Evolutionary conservation across 2,113 vertebrate species (phyloP), one percentile per base, ranked within the genome.

Genomic region (Craseonycteris thonglongyai): DNA sequence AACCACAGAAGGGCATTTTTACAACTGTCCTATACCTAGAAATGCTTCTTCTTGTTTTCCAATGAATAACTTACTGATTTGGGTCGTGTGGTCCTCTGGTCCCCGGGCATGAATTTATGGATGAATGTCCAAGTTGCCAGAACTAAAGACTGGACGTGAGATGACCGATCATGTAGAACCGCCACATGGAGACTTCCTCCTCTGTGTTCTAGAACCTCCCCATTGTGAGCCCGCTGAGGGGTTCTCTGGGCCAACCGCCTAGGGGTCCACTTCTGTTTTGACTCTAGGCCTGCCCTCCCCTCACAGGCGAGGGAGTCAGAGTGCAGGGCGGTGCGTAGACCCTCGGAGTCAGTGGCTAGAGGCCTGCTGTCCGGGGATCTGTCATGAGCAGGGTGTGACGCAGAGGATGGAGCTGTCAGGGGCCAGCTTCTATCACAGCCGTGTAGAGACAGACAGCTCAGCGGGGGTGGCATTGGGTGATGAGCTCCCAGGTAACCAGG

Each of bases 381-480:
- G 78, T 21, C 71, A 30, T 69, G 38, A 54, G 45, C 42, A 40
- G 65, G 21, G 30, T 35, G 49, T 4, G 26, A 15, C 12, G 21
- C 2, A 74, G 38, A n/a, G 49, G 16, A 51, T 14, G 16, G 49
- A 51, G 49, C 49, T 51, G 49, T 16, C 14, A 16, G 49, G 49
- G 15, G 49, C 49, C 49, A 51, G 49, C 24, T 69, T 54, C 42
- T 30, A 3, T 47, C 42, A 7, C 9, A 16, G 5, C 30, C 22
- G 11, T 2, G 0, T 6, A 42, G 63, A 84, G 58, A 11, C 58
- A 30, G 13, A 35, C 6, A 18, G 24, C 16, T 35, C 3, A 10
- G 58, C 21, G 40, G 68, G 7, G 1, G 22, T 42, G 22, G 28
- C 2, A 5, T 42, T n/a, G 8, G 0, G 2, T 5, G 12, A 5